Evolutionary conservation across 1,140 invertebrate species (phyloP), one percentile per base, ranked within the genome.

Genomic region (Heterodera carotae): DNA sequence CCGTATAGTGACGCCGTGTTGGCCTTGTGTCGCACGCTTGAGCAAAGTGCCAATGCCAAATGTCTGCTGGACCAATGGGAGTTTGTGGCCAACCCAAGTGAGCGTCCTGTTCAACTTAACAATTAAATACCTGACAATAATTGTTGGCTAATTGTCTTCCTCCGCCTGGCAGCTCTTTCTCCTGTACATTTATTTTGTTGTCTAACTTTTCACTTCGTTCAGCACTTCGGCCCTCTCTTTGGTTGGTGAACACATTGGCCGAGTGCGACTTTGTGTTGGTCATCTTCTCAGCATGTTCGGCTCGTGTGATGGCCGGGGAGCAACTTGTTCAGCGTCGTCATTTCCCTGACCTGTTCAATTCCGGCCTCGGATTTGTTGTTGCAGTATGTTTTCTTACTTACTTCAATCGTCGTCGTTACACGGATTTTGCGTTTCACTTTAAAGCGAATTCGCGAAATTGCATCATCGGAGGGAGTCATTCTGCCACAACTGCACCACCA

Each of bases 331-430:
- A 79, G 33, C 48, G 81, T 29, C 78, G 84, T 48, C 84, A 80
- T 6, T 85, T 80, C 74, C 82, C 84, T 15, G 84, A 85, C 68
- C 56, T 83, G n/a, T 86, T 85, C 67, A 76, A 74, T 56, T 36
- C 80, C 15, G 83, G 82, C 25, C 33, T 85, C 2, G 39, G 80
- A 22, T 48, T 76, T 48, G 72, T 85, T 18, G 68, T 80, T 48
- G n/a, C 73, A 36, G 84, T 85, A 69, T 6, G 59, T 27, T 69
- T 59, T 80, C 7, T n/a, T 7, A 7, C 10, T 2, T 34, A 1
- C 33, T 39, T 25, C 34, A 43, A 10, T 62, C 48, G 48, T 31
- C 27, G 1, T 76, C 75, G 12, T 27, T 74, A 33, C 48, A 22
- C 12, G 25, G 10, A 36, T n/a, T 75, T 84, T 68, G 4, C 36